Evolutionary conservation across 1,140 invertebrate species (phyloP), one percentile per base, ranked within the genome.

Genomic region (Zaprionus kolodkinae): DNA sequence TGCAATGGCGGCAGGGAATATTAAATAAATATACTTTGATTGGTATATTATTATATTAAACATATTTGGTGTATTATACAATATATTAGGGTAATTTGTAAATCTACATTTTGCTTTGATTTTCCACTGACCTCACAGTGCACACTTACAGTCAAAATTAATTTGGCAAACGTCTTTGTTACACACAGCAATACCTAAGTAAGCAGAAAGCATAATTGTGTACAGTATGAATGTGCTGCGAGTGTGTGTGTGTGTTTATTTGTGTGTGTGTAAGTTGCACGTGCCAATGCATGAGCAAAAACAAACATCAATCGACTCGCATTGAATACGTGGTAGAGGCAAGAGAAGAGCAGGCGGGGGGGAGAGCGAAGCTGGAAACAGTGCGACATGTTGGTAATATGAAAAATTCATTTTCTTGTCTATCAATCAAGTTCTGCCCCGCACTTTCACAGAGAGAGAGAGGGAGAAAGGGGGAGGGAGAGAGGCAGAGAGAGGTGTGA

Each of bases 381-480:
- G 45, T 50, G 15, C 45, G 15, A 25, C 10, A 21, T 50, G 45
- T n/a, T 45, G 43, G 12, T 68, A 76, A 76, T 82, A 87, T 87
- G 76, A 77, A 79, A 86, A 79, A 88, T 88, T 81, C 52, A 87
- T 78, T 87, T 79, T 79, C 52, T 36, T 25, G 70, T 69, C 83
- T 70, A 87, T 87, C 83, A 87, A 87, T 87, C 83, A 88, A 83
- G 64, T 45, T 25, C 38, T 25, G 38, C 40, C 63, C 15, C 25
- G 45, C 38, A 55, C 21, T 69, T 62, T 10, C 13, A 17, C 35
- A 55, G 25, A 13, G 40, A 13, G 38, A 30, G 40, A 21, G 38
- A 40, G 50, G 21, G 27, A 33, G 10, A 35, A n/a, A n/a, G 6
- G 27, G 1, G 9, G 27, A 3, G 4, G 7, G 7, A 52, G 48